These are phyloP conservation scores for Eilema griseolum DNA, from an alignment of 2,888 invertebrate genomes.

Conservation along the genomic window DNA sequence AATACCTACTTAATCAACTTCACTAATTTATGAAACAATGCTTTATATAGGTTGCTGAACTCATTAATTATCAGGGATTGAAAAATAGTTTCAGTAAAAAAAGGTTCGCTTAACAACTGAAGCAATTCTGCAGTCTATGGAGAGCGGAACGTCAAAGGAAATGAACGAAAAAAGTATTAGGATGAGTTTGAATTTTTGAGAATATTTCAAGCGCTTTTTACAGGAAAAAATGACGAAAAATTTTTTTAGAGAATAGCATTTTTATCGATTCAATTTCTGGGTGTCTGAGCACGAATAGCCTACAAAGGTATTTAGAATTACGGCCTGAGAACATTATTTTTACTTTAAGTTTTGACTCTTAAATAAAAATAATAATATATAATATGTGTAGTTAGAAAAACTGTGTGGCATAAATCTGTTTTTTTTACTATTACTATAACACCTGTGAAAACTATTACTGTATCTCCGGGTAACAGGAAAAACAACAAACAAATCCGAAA, in stretches of 20 bases:
- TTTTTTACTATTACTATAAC: neutral
- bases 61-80: constrained; percentile 5
- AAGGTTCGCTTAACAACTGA: constrained; percentile 22
- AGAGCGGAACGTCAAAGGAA: neutral
- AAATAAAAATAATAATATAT: too few relatives aligned
- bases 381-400: too few relatives aligned
- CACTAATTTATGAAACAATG: constrained; percentile 25
- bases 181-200: neutral
- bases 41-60: constrained; percentile 22
- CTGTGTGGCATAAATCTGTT: too few relatives aligned
- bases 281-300: neutral
- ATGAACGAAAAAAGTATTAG: neutral
- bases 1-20: constrained; percentile 34
- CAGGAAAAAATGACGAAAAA: neutral
- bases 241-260: too few relatives aligned
- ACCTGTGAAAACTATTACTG: neutral
- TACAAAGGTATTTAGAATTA: neutral
- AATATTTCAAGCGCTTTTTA: neutral
- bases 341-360: neutral
- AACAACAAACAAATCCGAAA: neutral
- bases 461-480: neutral
- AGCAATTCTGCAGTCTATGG: constrained; percentile 2
- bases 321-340: neutral
- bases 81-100: neutral
- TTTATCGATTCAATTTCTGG: neutral